Evolutionary conservation across 2,888 invertebrate genomes (phyloP), one percentile per base, ranked within the genome.

Genomic region (Cryptocheilus praepositus): DNA sequence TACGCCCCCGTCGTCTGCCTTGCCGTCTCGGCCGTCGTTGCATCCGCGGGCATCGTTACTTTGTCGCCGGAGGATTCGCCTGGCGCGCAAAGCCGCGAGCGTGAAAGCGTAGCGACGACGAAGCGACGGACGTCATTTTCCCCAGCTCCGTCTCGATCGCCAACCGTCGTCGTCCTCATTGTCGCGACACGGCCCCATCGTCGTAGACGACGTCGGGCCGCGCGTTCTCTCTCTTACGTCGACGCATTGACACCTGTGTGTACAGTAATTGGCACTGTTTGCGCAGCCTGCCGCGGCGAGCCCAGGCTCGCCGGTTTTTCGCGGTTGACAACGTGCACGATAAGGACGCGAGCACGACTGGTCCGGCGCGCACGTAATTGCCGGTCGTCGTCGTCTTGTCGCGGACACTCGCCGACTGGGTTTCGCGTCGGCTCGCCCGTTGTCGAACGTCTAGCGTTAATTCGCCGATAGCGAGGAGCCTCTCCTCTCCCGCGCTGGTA

Each of bases 181-280:
- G 25, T 25, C 25, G 25, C 25, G 25, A 25, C 25, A 25, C 25
- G 5, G 2, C 2, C 25, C 25, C 25, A 25, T 25, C 25, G 25
- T 3, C 25, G 5, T 25, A 2, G 7, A 36, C 36, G 11, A 36
- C 65, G 22, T 36, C 36, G 36, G 36, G 1, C 63, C 36, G 7
- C 36, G 8, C 36, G 7, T 11, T 36, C 36, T 36, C 36, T 11
- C 36, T 36, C 36, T 11, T 64, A 60, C 64, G 53, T 70, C 70
- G 65, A 71, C 70, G 69, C 74, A 82, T 86, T 77, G 83, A 83
- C 86, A 84, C 83, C 82, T 85, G 85, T 86, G 85, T 83, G 79
- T 79, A 85, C 81, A 36, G 79, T 85, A 86, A 86, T 86, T 86
- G 86, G 81, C 82, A 72, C 80, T 84, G 81, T 87, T 87, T 86